These are phyloP conservation scores for Apistogramma diplotaenia DNA, from an alignment of 2,113 vertebrate genomes.

Conservation along the genomic window DNA sequence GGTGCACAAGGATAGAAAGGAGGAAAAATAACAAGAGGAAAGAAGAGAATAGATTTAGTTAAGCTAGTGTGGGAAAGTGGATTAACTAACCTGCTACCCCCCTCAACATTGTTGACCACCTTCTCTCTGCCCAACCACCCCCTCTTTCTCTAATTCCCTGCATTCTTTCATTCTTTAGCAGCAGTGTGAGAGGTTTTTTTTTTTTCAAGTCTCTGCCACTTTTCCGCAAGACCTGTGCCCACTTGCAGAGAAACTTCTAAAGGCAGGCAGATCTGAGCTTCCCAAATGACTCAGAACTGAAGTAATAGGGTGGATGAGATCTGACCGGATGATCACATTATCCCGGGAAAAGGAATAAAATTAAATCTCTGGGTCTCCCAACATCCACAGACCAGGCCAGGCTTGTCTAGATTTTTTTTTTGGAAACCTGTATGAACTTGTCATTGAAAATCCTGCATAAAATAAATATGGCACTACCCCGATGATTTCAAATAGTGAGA, in stretches of 20 bases:
- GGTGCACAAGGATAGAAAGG: not conserved
- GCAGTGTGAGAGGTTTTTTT: conserved; percentile 48
- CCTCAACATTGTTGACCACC: conserved; percentile 46
- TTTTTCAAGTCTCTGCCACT: conserved; percentile 40
- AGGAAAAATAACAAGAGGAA: not conserved
- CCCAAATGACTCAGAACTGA: not conserved
- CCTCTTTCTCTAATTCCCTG: conserved; percentile 56
- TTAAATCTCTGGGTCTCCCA: not conserved
- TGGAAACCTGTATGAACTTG: not conserved
- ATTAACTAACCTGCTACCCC: conserved; percentile 49
- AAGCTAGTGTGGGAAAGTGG: conserved; percentile 52
- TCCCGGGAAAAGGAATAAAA: not conserved
- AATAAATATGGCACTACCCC: not conserved
- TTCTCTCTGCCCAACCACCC: conserved; percentile 18
- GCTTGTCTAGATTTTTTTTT: not conserved
- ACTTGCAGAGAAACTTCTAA: conserved; percentile 3
- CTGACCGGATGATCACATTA: not conserved
- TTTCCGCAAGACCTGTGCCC: conserved; percentile 5
- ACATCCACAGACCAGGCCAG: not conserved
- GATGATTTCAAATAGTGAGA: not conserved
- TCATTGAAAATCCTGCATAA: not conserved
- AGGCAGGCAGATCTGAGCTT: conserved; percentile 1
- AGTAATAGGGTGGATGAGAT: not conserved
- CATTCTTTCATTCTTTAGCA: conserved; percentile 75
- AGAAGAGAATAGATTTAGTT: not conserved